phyloP scores from a whole-genome alignment of 2,888 invertebrate species.

The Zygothrica quintamaculata region DNA sequence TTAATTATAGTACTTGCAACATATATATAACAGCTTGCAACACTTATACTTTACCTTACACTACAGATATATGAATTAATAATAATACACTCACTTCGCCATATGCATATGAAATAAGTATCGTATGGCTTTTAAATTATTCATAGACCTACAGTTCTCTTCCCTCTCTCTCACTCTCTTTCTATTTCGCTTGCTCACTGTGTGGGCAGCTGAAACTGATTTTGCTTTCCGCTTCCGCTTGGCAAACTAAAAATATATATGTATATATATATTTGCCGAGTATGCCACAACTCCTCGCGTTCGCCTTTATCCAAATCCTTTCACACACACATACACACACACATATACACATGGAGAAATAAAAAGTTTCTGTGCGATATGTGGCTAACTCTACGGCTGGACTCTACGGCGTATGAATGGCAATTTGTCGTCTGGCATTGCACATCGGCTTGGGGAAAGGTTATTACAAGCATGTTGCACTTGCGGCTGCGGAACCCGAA shows the following conservation, averaged over 20 bases:
- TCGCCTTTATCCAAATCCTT: too few relatives aligned
- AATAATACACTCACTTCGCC: slow-evolving; percentile 15
- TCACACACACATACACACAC: slow-evolving; percentile 21
- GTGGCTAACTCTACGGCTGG: slow-evolving; percentile 35
- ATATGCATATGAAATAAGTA: slow-evolving; percentile 52
- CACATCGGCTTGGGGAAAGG: slow-evolving; percentile 25
- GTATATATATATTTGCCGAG: slow-evolving; percentile 55
- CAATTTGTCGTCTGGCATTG: slow-evolving; percentile 72
- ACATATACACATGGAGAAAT: slow-evolving; percentile 10
- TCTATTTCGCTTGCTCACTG: too few relatives aligned
- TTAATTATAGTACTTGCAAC: slow-evolving; percentile 16
- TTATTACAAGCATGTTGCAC: slow-evolving; percentile 67
- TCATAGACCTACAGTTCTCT: slow-evolving; percentile 48
- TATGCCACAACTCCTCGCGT: too few relatives aligned
- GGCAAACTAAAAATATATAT: slow-evolving; percentile 63
- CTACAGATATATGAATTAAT: not conserved
- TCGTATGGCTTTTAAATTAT: slow-evolving; percentile 59
- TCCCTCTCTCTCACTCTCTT: too few relatives aligned
- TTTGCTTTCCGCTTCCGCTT: slow-evolving; percentile 72
- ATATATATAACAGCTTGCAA: too few relatives aligned
- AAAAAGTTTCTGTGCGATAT: slow-evolving; percentile 53
- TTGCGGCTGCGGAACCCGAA: slow-evolving; percentile 36
- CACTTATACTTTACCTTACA: not conserved
- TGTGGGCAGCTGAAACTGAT: slow-evolving; percentile 62
- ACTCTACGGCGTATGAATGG: slow-evolving; percentile 62